Base-by-base conservation (phyloP, 2,888 invertebrate species). In the Panzeria rudis region DNA sequence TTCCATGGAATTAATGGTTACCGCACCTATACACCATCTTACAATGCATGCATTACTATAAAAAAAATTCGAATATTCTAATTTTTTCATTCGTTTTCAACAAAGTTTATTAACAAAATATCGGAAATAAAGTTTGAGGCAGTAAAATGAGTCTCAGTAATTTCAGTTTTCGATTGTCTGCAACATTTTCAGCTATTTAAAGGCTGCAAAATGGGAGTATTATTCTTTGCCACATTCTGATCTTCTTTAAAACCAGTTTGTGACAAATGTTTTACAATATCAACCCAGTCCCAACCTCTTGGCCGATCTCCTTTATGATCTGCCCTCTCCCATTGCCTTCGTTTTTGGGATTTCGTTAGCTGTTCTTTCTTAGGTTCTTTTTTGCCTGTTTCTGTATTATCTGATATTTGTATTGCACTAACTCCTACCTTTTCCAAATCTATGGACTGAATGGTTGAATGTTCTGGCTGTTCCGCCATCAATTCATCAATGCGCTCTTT, bases 221-320 rank as follows among this genome's bases (percentile, higher is more conserved):
- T 85, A 5, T 82, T 68, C 5, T 87, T 68, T 9, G 84, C 85
- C 2, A 50, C 62, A 38, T 81, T 82, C 7, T 87, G 77, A 20
- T 91, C 90, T 15, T 91, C 90, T 81, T 92, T 92, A 78, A 89
- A 89, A 20, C 92, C 93, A 5, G 95, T 95, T 91, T 98, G 98
- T 11, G 97, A 97, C 81, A 99, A 94, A 93, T 99, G 99, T 92
- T 97, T 98, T n/a, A 99, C 96, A 86, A 99, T 95, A 91, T 98
- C 98, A 11, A 98, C 95, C 98, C 99, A 99, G 93, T 99, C 95
- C 95, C 96, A 97, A 0, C 99, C 99, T 35, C 98, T 93, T 0
- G 97, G 96, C 87, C 94, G 95, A 90, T 98, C 98, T 0, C 98
- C 98, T 38, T 95, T 96, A 59, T 94, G 93, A 92, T 97, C 97